These are phyloP conservation scores for Tachysurus fulvidraco DNA, from an alignment of 2,113 vertebrate species.

Conservation along the genomic window DNA sequence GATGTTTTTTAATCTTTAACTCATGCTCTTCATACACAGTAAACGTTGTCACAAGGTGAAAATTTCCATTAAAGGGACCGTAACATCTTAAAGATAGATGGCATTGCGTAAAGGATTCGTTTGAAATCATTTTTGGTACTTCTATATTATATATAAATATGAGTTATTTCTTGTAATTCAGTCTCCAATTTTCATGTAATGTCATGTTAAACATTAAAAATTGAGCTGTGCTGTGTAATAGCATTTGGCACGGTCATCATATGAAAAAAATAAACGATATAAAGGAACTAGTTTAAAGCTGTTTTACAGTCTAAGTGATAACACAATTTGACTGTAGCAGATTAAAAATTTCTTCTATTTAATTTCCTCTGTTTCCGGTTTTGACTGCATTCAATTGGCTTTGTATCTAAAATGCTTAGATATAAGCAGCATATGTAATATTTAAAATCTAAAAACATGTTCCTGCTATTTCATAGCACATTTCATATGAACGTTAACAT, in stretches of 20 bases:
- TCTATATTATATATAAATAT: too few species aligned
- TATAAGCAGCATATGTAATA: not conserved
- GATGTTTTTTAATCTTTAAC: not conserved
- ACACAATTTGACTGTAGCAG: not conserved
- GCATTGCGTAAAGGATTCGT: not conserved
- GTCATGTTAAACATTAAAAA: not conserved
- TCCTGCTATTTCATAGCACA: not conserved
- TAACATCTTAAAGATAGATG: too few species aligned
- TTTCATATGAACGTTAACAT: not conserved
- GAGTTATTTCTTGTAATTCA: too few species aligned
- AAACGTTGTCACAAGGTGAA: not conserved
- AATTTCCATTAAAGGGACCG: too few species aligned
- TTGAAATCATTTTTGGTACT: not conserved
- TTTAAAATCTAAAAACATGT: not conserved
- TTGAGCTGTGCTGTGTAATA: not conserved
- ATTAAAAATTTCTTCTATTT: not conserved
- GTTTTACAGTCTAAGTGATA: not conserved
- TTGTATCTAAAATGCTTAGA: not conserved
- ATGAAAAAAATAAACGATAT: not conserved
- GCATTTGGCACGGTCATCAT: not conserved
- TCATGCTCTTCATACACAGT: not conserved
- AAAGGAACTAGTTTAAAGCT: not conserved
- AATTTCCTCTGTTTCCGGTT: not conserved
- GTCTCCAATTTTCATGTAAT: too few species aligned
- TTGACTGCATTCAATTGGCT: not conserved